Base-by-base conservation (phyloP, 2,888 invertebrate genomes). In the Aporophyla lueneburgensis region DNA sequence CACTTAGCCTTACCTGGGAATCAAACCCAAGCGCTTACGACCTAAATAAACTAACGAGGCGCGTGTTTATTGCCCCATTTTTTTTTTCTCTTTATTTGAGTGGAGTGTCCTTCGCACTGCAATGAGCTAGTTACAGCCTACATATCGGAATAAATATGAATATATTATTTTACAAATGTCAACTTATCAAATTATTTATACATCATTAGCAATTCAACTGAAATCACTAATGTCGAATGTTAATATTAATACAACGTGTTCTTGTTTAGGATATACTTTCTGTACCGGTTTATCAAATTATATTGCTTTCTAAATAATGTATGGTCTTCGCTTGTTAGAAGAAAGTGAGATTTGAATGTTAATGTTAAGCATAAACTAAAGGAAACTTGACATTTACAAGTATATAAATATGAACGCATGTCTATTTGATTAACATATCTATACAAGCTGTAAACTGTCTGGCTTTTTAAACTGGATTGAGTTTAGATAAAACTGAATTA, bases 301-400 rank as follows among this genome's bases (percentile, higher is more conserved):
- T 76, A 84, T 80, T 82, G 70, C 86, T 87, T 88, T 88, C 87
- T 85, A 86, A 84, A 84, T 87, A 86, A 76, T 71, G 59, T 87
- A 80, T 83, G 68, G 62, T 46, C 72, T 70, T 63, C 72, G 74
- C 56, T 78, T 66, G 80, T 84, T 68, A 51, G 56, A 85, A 80
- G 87, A 86, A 87, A 86, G 85, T 24, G 61, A 73, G 56, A 63
- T 81, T 85, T 83, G 12, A 80, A 82, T 84, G 74, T 80, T 51
- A 75, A 86, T 86, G 65, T 73, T 71, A 49, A 62, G 12, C 72
- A 86, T 56, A 73, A 61, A 72, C 58, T 63, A 49, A 67, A 71
- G 68, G 51, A 83, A 72, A 79, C 54, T 71, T 68, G 63, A 65
- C 53, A 76, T 82, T 67, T 71, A 58, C 46, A 76, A 24, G 62